phyloP scores from a whole-genome alignment of 2,888 invertebrate genomes.

The Tipula vernalis region DNA sequence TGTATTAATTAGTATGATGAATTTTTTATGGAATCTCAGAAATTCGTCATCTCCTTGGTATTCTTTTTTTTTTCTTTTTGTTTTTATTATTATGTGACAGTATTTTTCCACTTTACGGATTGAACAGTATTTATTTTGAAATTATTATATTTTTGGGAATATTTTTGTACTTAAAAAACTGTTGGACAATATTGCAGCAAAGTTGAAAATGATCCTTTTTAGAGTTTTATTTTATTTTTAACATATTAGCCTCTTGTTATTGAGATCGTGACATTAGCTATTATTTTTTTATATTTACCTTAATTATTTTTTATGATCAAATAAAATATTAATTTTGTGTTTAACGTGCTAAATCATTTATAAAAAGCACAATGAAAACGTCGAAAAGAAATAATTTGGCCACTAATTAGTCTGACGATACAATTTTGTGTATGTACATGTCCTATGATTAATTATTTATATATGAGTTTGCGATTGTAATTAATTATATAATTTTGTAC shows the following conservation, averaged over 20 bases:
- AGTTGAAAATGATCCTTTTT: not conserved
- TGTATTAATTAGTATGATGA: not conserved
- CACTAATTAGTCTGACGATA: not conserved
- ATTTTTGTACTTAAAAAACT: not conserved
- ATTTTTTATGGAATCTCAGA: not conserved
- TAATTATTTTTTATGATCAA: not conserved
- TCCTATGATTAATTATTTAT: not conserved
- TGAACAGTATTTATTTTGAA: not conserved
- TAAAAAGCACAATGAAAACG: not conserved
- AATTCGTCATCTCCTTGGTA: not conserved
- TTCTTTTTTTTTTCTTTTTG: not conserved
- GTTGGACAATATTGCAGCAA: not conserved
- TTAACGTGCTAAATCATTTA: not conserved
- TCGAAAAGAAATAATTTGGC: not conserved
- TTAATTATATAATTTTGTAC: not conserved
- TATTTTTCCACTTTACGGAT: not conserved
- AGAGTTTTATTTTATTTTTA: not conserved
- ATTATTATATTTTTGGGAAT: not conserved
- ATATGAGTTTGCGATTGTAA: not conserved
- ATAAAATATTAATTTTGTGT: not conserved
- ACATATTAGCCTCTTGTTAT: too few relatives aligned
- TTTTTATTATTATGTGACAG: not conserved
- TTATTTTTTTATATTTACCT: not conserved
- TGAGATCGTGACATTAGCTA: too few relatives aligned
- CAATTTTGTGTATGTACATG: not conserved